These are phyloP conservation scores for Cyaniris semiargus DNA, from an alignment of 2,888 invertebrate species.

Conservation along the genomic window DNA sequence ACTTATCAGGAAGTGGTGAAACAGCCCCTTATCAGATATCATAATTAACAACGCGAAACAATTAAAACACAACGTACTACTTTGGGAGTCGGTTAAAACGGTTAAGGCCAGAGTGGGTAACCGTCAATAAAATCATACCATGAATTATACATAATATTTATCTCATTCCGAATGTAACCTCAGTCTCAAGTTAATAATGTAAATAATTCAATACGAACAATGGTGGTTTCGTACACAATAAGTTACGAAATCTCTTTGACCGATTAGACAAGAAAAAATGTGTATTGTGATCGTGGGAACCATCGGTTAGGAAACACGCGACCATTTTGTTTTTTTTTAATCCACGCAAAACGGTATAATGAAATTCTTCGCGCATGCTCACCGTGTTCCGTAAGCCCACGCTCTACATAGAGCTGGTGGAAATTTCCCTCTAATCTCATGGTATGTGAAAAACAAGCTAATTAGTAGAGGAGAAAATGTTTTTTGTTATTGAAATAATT, in stretches of 20 bases:
- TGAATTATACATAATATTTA: not conserved
- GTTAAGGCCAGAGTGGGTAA: not conserved
- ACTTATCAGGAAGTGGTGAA: too few relatives aligned
- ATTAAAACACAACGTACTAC: not conserved
- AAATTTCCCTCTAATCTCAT: not conserved
- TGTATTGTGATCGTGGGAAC: conserved; percentile 68
- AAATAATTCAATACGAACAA: conserved; percentile 28
- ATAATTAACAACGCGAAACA: not conserved
- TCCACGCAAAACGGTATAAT: conserved; percentile 14
- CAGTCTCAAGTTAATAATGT: conserved; percentile 21
- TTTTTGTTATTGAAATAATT: not conserved
- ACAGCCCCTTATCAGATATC: too few relatives aligned
- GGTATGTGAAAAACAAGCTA: conserved; percentile 9
- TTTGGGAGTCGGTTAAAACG: not conserved
- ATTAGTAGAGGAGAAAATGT: not conserved
- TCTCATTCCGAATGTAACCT: not conserved
- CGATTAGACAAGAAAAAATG: conserved; percentile 69
- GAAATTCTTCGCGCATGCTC: not conserved
- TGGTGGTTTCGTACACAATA: conserved; percentile 53
- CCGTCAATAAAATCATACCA: not conserved
- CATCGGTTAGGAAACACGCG: conserved; percentile 44
- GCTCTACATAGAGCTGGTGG: not conserved
- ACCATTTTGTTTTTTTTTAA: conserved; percentile 38
- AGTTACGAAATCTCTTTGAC: conserved; percentile 66
- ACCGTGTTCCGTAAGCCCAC: not conserved